Evolutionary conservation across 2,888 invertebrate genomes (phyloP), one percentile per base, ranked within the genome.

Genomic region (Eulithis prunata): DNA sequence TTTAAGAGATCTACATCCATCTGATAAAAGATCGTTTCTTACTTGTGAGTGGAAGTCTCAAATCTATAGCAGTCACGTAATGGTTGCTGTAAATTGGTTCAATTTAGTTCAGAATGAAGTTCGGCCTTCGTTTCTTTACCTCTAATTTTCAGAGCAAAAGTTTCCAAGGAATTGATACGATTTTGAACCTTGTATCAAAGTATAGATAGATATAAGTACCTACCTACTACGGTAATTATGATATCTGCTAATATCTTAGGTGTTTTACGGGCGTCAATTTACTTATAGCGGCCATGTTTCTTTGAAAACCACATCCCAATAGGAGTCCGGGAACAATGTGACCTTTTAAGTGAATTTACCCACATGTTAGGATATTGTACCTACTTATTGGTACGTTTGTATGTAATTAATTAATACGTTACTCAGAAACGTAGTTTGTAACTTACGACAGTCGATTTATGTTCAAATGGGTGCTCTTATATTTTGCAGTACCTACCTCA

Each of bases 81-180:
- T 28, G 32, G 41, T 59, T 52, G 41, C 49, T 41, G 49, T 51
- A 59, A 59, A 52, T 52, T 59, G 43, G 43, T 59, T 59, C 51
- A 51, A 41, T 41, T 41, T 41, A 2, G 41, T 38, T 38, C 38
- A 41, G 41, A 41, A 41, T 41, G 10, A 41, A 41, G 41, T 41
- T 41, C 10, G 8, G 10, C 10, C 41, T 41, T 41, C 41, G 41
- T 41, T 5, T 41, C 41, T 41, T 41, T 10, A 41, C 5, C 8
- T 8, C 10, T 41, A 41, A 41, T 41, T 41, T 41, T 41, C 41
- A 1, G 41, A 41, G 41, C 41, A 3, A 41, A 41, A 41, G 41
- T 8, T 41, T 41, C 3, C 41, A 41, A 41, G 10, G 5, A 7
- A 41, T 8, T 7, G 41, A 41, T 45, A n/a, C 45, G 45, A 45